Base-by-base conservation (phyloP, 2,888 invertebrate genomes). In the Tenthredo livida region DNA sequence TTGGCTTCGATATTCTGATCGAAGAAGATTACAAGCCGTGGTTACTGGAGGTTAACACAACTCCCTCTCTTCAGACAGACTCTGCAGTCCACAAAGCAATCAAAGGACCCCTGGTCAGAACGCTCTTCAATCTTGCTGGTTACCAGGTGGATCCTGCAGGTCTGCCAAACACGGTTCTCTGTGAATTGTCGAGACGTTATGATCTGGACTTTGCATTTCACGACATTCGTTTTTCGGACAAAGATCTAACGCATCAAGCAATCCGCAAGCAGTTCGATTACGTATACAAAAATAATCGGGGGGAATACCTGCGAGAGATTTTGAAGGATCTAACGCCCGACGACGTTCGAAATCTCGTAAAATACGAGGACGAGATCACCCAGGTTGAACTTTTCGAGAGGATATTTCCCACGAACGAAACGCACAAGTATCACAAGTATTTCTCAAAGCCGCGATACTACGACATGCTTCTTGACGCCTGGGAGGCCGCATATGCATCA, bases 1-100 rank as follows among this genome's bases (percentile, higher is more conserved):
- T 99, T 92, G 99, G 98, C 0, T 97, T 98, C 87, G 99, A 99
- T 93, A 97, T 99, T 17, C 94, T 99, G 84, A 94, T 99, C 85
- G 99, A 99, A 93, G 96, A 97, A 87, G 95, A 97, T 89, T 94
- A 98, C 84, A 97, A 97, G 90, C 98, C 98, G 0, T 99, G 98
- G 98, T 94, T 99, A 21, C 94, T 99, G 87, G 98, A 99, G 95
- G 97, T 97, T 2, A 94, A 94, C 87, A 94, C 94, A 80, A 94
- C 94, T n/a, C 94, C 94, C 0, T 94, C 93, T 0, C 89, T 94
- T 58, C 94, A 94, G 88, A 93, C 94, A 0, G 91, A 94, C 2
- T 93, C 94, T 0, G 93, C 94, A 0, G 90, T 96, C 54, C 96
- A 96, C 90, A 91, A 94, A 47, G 94, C 94, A 85, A 95, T 96